Evolutionary conservation across 2,113 vertebrate genomes (phyloP), one percentile per base, ranked within the genome.

Genomic region (Ophthalmolycus amberensis): DNA sequence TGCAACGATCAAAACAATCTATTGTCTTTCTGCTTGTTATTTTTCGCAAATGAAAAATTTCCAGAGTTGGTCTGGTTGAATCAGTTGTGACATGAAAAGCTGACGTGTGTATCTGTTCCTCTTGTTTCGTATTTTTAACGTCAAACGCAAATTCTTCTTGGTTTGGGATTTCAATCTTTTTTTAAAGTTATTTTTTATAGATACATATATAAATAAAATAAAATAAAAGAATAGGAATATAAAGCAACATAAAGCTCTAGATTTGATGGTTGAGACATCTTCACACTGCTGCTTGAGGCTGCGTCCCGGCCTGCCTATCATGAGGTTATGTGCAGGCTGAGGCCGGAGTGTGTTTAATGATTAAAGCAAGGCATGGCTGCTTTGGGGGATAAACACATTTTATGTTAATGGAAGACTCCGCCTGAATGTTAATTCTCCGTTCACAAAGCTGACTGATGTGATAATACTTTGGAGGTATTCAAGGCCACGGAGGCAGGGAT

Each of bases 321-420:
- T 82, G 74, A 44, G 60, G 71, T 83, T 75, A 82, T 58, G 11
- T 34, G 60, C 71, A 78, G 22, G 16, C 38, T 62, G 46, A 59
- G 40, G 60, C 58, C 1, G 27, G 71, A 62, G 74, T 71, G 79
- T 66, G 69, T 67, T 56, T 34, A 79, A 75, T 46, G 82, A 85
- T 86, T 75, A 75, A 88, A 78, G 64, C 50, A 32, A 75, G 76
- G 44, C 71, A 77, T 64, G 75, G 70, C 89, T 87, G 85, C 76
- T 90, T 88, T 9, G 20, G 68, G 64, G 85, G 89, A 92, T 94
- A 91, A 92, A 93, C 84, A 90, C 80, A 90, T 92, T 84, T 88
- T 75, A 79, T 86, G 70, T 60, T 71, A 42, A 56, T 76, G 56
- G 79, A 58, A 54, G 63, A 74, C 77, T 86, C 60, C 44, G 84